Conservation (phyloP, 2,113 vertebrate species). For the Rutilus rutilus region DNA sequence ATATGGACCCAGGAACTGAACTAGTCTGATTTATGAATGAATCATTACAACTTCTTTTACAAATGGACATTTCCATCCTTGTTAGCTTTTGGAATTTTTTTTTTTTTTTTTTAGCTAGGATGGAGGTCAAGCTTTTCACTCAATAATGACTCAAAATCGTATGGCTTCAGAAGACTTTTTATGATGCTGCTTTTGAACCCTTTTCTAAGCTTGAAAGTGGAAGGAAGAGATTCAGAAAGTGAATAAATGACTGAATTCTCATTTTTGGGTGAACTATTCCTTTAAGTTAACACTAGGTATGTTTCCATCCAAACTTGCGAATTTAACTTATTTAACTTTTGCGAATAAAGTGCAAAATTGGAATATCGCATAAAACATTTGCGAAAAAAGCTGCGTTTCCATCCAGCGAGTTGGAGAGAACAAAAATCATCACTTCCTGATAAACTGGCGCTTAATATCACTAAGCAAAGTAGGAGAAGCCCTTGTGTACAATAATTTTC, state of each 20-base stretch:
- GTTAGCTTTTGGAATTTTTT: not conserved
- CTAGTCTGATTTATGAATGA: not conserved
- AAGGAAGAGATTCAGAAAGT: not conserved
- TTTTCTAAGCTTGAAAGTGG: not conserved
- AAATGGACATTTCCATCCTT: not conserved
- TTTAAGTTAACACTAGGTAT: not conserved
- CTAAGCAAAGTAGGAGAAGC: too few species aligned
- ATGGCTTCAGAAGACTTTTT: not conserved
- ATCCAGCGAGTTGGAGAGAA: too few species aligned
- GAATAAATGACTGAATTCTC: not conserved
- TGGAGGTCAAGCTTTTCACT: not conserved
- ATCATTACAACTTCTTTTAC: not conserved
- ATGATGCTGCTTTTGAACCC: too few species aligned
- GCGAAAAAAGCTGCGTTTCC: too few species aligned
- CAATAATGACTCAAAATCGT: not conserved
- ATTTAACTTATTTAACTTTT: too few species aligned
- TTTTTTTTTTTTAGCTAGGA: not conserved
- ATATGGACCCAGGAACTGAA: not conserved
- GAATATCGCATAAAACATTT: too few species aligned
- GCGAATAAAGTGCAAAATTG: too few species aligned
- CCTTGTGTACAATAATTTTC: too few species aligned
- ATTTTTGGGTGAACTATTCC: not conserved
- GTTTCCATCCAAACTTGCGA: too few species aligned
- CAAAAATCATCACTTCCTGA: too few species aligned
- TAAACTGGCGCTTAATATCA: too few species aligned